Conservation (phyloP, 2,888 invertebrate species). For the Scaptomyza cyrtandrae region DNA sequence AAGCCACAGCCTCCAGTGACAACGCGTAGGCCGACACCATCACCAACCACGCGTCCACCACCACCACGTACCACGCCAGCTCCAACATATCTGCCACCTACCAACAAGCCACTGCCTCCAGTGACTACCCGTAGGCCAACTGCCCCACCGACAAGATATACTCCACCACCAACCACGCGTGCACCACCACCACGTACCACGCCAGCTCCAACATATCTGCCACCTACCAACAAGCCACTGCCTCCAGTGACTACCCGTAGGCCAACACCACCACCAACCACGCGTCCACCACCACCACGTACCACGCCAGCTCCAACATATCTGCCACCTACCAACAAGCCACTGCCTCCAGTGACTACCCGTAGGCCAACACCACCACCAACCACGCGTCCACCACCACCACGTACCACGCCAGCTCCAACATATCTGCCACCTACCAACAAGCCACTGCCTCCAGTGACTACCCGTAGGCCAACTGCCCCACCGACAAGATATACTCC, state of each 20-base stretch:
- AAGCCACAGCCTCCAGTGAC: constrained; percentile 43
- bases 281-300: constrained; percentile 23
- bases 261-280: constrained; percentile 27
- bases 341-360: constrained; percentile 52
- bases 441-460: constrained; percentile 48
- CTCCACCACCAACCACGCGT: constrained; percentile 19
- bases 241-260: constrained; percentile 52
- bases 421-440: constrained; percentile 61
- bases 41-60: neutral
- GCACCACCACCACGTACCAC: constrained; percentile 11
- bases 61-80: constrained; percentile 22
- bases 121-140: constrained; percentile 48
- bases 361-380: constrained; percentile 30
- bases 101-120: constrained; percentile 55
- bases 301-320: constrained; percentile 47
- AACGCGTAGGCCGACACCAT: constrained; percentile 32
- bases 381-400: constrained; percentile 17
- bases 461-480: constrained; percentile 57
- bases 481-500: constrained; percentile 46
- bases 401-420: constrained; percentile 39
- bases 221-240: constrained; percentile 54
- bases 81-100: constrained; percentile 44
- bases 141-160: constrained; percentile 21
- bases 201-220: constrained; percentile 54
- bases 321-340: constrained; percentile 57